Evolutionary conservation across 2,888 invertebrate genomes (phyloP), one percentile per base, ranked within the genome.

Genomic region (Lasioglossum lativentre): DNA sequence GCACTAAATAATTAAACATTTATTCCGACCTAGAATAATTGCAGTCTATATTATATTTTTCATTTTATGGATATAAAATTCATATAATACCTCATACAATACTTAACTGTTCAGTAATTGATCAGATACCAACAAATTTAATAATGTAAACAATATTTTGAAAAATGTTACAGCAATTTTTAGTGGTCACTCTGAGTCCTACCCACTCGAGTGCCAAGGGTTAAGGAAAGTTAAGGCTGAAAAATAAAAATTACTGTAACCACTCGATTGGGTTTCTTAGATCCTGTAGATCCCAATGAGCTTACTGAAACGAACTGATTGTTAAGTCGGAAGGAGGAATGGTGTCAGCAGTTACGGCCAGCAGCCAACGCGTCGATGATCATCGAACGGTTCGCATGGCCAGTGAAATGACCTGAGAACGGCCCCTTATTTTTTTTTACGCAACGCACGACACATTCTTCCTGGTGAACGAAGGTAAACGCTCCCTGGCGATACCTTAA

Each of bases 391-490:
- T 19, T 52, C 75, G 80, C 52, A 56, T n/a, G 80, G 76, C 83
- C 74, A 71, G 83, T 85, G 72, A 70, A 78, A 76, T 52, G 80
- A 82, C 76, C 80, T 73, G 80, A 72, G 79, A 52, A 47, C 78
- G 73, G 73, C 45, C n/a, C 71, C 23, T 27, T 59, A 45, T 78
- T 75, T 84, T 88, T 84, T 82, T 83, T 76, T 83, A 82, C 63
- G 82, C 75, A 80, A 82, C 34, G 52, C 66, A 19, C 66, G 34
- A 12, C 75, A 68, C 83, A 87, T 90, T 90, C 73, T 88, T 86
- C 74, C 79, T 74, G 45, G 38, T 27, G 88, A 82, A 83, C 79
- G 80, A 89, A 82, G 82, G 81, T 84, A 56, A 84, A 78, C 82
- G 83, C 81, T 82, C 30, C 14, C 59, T 16, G 59, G 75, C 63